Base-by-base conservation (phyloP, 2,797 vertebrate species). In the Rhabdophis nuchalis region DNA sequence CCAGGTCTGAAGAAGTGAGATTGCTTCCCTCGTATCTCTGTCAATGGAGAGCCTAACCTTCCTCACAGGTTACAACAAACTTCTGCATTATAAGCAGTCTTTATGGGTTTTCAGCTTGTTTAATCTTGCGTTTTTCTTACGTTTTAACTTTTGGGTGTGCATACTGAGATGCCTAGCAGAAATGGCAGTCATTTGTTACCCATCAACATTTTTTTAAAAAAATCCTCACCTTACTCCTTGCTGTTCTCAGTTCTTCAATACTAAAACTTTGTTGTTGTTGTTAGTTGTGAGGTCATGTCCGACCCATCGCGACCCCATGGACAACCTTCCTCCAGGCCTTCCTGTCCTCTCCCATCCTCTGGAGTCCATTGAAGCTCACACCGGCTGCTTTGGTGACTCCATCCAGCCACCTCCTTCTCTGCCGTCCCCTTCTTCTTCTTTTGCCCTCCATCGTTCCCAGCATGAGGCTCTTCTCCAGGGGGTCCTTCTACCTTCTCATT, bases 11-110 rank as follows among this genome's bases (percentile, higher is more conserved):
- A 92, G 92, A 88, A 93, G 91, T 93, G 85, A 0, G 0, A 0
- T 90, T 77, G 91, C 72, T 88, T 91, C 93, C 87, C 29, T 93
- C 32, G 32, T 88, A 94, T 89, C 68, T 61, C 25, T 95, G 82
- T 92, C 82, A 46, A 46, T 52, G 72, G 90, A 52, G 0, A 72
- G 3, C 64, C 5, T 32, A 6, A 41, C 87, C 50, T 56, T 89
- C 20, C 8, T 50, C 92, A 2, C 77, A 82, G 8, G 86, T 27
- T 54, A 91, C 60, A 68, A 54, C n/a, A 41, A 41, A 52, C n/a
- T 36, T 92, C 3, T 29, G 6, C 2, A 60, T 52, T 85, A 57
- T 20, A 36, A 53, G 56, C 46, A 85, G 41, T 29, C 46, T n/a
- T 36, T 14, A 2, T 61, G 20, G 58, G 32, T 32, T 82, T 27